phyloP scores from a whole-genome alignment of 1,140 invertebrate genomes.

The Charaxes varanes region DNA sequence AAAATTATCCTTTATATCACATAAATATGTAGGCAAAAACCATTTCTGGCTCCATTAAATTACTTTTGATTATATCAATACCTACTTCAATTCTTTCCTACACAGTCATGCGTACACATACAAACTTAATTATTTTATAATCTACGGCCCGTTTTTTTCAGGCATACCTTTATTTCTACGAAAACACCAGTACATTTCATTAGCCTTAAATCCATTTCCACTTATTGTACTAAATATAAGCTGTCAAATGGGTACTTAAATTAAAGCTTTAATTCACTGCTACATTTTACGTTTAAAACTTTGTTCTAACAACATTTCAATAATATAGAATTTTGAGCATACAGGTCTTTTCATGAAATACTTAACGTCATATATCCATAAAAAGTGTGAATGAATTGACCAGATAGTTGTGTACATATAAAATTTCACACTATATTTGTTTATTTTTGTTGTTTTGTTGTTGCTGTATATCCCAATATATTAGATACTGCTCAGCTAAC shows the following conservation, averaged over 20 bases:
- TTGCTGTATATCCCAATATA: too few species aligned
- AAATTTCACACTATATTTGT: too few species aligned
- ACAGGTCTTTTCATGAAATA: too few species aligned
- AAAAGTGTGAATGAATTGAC: too few species aligned
- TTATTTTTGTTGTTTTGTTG: too few species aligned
- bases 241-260: slow-evolving; percentile 1
- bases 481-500: too few species aligned
- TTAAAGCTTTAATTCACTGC: slow-evolving; percentile 7
- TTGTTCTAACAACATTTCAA: background rate
- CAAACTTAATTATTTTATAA: slow-evolving; percentile 12
- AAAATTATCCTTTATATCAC: slow-evolving; percentile 12
- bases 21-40: slow-evolving; percentile 12
- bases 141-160: slow-evolving; percentile 4
- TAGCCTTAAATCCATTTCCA: slow-evolving; percentile 5
- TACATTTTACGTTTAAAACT: background rate
- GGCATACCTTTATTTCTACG: slow-evolving; percentile 2
- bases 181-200: background rate
- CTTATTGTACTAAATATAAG: slow-evolving; percentile 1
- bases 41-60: slow-evolving; percentile 16
- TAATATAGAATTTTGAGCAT: too few species aligned
- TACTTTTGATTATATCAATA: slow-evolving; percentile 7
- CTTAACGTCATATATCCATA: too few species aligned
- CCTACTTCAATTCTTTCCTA: too few species aligned
- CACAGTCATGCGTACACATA: slow-evolving; percentile 7
- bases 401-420: too few species aligned